Conservation (phyloP, 2,113 vertebrate genomes). For the Butorides virescens region DNA sequence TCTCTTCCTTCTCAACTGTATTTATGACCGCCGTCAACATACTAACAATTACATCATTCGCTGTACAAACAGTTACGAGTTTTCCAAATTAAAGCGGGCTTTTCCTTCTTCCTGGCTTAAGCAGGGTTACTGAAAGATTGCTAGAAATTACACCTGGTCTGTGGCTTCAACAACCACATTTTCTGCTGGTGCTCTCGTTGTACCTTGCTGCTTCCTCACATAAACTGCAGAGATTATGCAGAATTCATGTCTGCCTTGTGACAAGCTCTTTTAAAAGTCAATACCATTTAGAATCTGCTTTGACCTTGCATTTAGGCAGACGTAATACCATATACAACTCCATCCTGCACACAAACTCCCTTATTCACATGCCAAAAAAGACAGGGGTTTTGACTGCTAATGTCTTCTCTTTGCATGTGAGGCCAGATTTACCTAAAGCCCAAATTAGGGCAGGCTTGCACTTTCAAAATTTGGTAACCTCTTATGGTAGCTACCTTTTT, state of each 20-base stretch:
- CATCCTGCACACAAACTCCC: conserved; percentile 3
- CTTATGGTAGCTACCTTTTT: background rate
- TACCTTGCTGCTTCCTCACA: background rate
- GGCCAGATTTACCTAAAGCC: background rate
- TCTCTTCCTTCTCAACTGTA: background rate
- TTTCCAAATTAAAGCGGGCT: background rate
- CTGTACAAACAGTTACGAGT: background rate
- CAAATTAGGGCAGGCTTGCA: background rate
- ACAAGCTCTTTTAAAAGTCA: conserved; percentile 34
- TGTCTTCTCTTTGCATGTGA: background rate
- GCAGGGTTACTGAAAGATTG: background rate
- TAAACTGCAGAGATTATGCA: conserved; percentile 15
- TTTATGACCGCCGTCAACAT: background rate
- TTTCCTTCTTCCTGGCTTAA: background rate
- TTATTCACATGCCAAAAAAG: background rate
- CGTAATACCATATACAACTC: background rate
- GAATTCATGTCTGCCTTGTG: conserved; percentile 7
- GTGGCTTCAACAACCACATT: background rate
- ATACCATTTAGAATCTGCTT: conserved; percentile 6
- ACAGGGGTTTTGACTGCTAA: conserved; percentile 14
- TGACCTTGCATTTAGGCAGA: conserved; percentile 40
- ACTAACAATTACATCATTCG: background rate
- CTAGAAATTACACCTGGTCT: conserved; percentile 11
- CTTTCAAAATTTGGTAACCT: background rate
- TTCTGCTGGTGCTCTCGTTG: background rate